These are phyloP conservation scores for Chamaetylas fuelleborni DNA, from an alignment of 2,113 vertebrate genomes.

Conservation along the genomic window DNA sequence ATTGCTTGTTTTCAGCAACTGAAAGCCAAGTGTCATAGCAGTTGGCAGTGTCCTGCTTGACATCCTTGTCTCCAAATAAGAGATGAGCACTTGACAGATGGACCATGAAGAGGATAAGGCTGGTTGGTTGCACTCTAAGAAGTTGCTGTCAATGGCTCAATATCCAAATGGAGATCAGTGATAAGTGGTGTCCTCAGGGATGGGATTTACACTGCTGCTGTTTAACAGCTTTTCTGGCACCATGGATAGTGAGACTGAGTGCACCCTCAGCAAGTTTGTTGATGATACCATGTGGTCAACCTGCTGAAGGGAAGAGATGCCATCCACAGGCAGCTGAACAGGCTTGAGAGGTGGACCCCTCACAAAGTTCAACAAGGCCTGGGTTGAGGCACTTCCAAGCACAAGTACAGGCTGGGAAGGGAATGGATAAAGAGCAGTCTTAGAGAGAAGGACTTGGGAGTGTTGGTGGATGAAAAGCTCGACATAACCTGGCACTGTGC, in stretches of 20 bases:
- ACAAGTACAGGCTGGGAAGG: neutral
- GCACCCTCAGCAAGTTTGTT: neutral
- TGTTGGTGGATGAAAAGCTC: neutral
- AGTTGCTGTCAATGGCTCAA: neutral
- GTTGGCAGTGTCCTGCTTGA: neutral
- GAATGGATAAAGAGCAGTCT: neutral
- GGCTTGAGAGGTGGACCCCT: neutral
- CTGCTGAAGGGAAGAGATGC: neutral
- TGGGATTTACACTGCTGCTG: neutral
- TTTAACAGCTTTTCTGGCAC: neutral
- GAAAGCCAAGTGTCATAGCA: neutral
- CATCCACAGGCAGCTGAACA: neutral
- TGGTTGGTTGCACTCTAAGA: neutral
- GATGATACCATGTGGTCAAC: neutral
- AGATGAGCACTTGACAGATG: neutral
- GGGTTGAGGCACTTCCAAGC: neutral
- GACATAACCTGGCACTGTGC: neutral
- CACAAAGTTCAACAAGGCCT: neutral
- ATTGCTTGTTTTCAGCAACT: neutral
- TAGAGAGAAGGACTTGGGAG: neutral
- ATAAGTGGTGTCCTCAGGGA: neutral
- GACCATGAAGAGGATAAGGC: too few species aligned
- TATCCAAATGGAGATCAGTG: neutral
- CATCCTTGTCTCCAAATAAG: neutral
- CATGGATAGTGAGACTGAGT: neutral